Conservation (phyloP, 1,140 invertebrate genomes). For the Drosophila chauvacae region DNA sequence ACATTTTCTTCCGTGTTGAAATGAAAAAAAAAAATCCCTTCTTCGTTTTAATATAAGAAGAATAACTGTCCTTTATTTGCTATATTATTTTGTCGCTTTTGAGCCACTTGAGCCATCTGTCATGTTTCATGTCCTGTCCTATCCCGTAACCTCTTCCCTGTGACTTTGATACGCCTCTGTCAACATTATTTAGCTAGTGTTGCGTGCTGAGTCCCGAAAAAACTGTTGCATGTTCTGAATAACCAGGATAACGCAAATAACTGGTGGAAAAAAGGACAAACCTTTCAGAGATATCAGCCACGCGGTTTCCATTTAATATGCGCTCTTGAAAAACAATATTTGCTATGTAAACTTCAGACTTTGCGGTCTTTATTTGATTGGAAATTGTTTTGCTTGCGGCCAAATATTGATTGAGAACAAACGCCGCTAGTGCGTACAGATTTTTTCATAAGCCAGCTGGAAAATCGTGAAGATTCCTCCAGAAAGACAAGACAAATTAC, state of each 20-base stretch:
- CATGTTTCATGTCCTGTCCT: constrained; percentile 18
- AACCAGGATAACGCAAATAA: constrained; percentile 20
- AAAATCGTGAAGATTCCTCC: constrained; percentile 19
- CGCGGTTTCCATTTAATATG: constrained; percentile 43
- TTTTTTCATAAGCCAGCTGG: constrained; percentile 23
- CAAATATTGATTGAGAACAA: constrained; percentile 42
- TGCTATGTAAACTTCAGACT: constrained; percentile 37
- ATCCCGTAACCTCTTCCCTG: constrained; percentile 1
- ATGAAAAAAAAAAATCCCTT: not conserved
- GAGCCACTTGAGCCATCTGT: constrained; percentile 36
- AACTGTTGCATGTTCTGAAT: constrained; percentile 35
- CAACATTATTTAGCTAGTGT: constrained; percentile 44
- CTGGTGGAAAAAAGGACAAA: constrained; percentile 13
- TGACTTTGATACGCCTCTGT: constrained; percentile 53
- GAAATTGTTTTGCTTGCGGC: constrained; percentile 35
- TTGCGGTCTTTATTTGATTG: constrained; percentile 30
- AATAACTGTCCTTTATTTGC: constrained; percentile 11
- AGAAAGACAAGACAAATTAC: constrained; percentile 37
- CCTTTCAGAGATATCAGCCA: constrained; percentile 18
- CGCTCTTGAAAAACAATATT: constrained; percentile 44
- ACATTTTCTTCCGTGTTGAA: no score
- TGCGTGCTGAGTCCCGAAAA: constrained; percentile 28
- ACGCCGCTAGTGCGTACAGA: constrained; percentile 2
- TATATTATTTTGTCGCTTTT: constrained; percentile 12
- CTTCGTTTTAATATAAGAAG: not conserved